phyloP scores from a whole-genome alignment of 2,888 invertebrate species.

The Chloroclystis v-ata region DNA sequence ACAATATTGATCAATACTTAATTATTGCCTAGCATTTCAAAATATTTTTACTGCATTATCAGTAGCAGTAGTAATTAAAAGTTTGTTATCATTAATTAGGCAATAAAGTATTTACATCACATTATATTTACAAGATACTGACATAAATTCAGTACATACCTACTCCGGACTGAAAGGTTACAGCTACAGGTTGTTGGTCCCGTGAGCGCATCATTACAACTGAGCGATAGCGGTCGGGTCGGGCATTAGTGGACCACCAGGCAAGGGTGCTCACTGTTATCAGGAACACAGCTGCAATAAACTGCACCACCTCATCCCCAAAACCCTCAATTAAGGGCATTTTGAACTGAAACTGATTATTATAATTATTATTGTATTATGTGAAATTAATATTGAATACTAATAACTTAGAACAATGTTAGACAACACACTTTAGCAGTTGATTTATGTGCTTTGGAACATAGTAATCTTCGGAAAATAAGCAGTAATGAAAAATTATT shows the following conservation, averaged over 20 bases:
- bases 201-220: conserved; percentile 80
- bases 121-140: not conserved
- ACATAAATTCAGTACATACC: no score
- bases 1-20: no score
- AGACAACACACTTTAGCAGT: not conserved
- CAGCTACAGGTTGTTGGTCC: conserved; percentile 57
- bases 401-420: not conserved
- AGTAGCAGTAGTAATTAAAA: no score
- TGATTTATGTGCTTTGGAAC: no score
- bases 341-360: conserved; percentile 48
- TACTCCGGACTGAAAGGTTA: conserved; percentile 55
- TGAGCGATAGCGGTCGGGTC: conserved; percentile 82
- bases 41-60: no score
- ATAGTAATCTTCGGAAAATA: no score
- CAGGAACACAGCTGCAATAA: conserved; percentile 77
- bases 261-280: conserved; percentile 82
- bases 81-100: no score
- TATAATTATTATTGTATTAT: no score
- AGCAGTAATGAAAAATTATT: no score
- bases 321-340: conserved; percentile 90
- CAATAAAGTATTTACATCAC: no score
- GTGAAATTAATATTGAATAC: no score
- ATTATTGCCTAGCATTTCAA: no score
- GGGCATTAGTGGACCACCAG: conserved; percentile 86
- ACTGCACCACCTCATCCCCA: conserved; percentile 89